These are phyloP conservation scores for Pelodiscus sinensis DNA, from an alignment of 2,113 vertebrate species.

Conservation along the genomic window DNA sequence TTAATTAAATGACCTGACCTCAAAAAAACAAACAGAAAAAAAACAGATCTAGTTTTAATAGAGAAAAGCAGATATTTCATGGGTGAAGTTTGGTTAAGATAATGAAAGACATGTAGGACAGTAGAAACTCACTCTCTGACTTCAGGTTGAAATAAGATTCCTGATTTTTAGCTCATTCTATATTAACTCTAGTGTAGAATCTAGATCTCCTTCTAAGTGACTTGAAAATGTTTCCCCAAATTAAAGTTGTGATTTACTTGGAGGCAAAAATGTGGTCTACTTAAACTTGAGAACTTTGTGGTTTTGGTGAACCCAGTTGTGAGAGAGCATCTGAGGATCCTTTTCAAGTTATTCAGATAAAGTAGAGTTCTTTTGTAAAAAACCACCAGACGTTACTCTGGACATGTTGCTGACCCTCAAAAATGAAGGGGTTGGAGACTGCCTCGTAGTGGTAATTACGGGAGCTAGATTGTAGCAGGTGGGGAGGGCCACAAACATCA, in stretches of 20 bases:
- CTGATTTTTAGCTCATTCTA: neutral
- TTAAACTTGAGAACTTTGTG: neutral
- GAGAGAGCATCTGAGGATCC: neutral
- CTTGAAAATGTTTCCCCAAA: neutral
- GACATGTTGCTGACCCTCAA: neutral
- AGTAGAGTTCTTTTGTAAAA: neutral
- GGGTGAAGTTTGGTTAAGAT: neutral
- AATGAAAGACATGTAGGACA: neutral
- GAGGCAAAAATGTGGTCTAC: neutral
- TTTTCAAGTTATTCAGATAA: neutral
- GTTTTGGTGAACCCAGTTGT: neutral
- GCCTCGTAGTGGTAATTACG: neutral
- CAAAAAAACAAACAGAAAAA: neutral
- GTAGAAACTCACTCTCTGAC: neutral
- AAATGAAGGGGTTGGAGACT: neutral
- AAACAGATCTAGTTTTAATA: neutral
- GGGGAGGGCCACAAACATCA: neutral
- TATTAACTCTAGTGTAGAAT: neutral
- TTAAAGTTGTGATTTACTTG: neutral
- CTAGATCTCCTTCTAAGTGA: neutral
- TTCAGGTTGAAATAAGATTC: neutral
- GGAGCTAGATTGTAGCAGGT: neutral
- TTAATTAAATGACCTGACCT: slow-evolving; percentile 85
- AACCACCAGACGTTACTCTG: neutral
- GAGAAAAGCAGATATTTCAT: neutral